Evolutionary conservation across 2,888 invertebrate species (phyloP).

Genomic region (Hydrotaea diabolus): DNA sequence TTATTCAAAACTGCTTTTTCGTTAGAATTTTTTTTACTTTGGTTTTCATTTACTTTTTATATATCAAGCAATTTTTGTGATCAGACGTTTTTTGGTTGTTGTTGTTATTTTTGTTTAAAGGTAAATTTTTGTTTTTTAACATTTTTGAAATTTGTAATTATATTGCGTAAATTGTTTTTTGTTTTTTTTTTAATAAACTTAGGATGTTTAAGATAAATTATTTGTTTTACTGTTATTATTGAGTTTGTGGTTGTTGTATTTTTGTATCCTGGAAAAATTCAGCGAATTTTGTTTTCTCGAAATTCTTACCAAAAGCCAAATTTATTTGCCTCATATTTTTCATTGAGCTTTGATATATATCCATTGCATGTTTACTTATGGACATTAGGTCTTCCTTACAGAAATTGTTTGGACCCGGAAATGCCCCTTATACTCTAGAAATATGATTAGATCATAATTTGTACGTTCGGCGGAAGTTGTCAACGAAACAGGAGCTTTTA

Average conservation of each 20-base stretch:
- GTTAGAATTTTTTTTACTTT: conserved; percentile 47
- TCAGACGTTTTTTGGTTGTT: conserved; percentile 37
- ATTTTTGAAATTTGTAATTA: conserved; percentile 14
- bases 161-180: conserved; percentile 50
- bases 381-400: background rate
- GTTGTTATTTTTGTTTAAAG: conserved; percentile 42
- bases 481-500: conserved; percentile 14
- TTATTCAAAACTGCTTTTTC: conserved; percentile 68
- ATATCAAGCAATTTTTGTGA: conserved; percentile 36
- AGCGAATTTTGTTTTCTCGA: conserved; percentile 48
- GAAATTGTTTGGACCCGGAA: conserved; percentile 16
- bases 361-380: conserved; percentile 51
- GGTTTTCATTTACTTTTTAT: conserved; percentile 57
- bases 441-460: conserved; percentile 57
- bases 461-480: conserved; percentile 43
- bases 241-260: conserved; percentile 1
- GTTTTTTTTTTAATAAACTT: conserved; percentile 69
- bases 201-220: conserved; percentile 76
- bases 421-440: conserved; percentile 32
- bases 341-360: conserved; percentile 74
- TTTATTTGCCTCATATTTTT: conserved; percentile 31
- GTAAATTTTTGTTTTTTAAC: conserved; percentile 41
- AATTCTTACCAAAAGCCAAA: conserved; percentile 59
- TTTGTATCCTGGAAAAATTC: conserved; percentile 22
- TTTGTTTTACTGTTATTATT: conserved; percentile 47